Evolutionary conservation across 2,888 invertebrate genomes (phyloP), one percentile per base, ranked within the genome.

Genomic region (Apodemia zela): DNA sequence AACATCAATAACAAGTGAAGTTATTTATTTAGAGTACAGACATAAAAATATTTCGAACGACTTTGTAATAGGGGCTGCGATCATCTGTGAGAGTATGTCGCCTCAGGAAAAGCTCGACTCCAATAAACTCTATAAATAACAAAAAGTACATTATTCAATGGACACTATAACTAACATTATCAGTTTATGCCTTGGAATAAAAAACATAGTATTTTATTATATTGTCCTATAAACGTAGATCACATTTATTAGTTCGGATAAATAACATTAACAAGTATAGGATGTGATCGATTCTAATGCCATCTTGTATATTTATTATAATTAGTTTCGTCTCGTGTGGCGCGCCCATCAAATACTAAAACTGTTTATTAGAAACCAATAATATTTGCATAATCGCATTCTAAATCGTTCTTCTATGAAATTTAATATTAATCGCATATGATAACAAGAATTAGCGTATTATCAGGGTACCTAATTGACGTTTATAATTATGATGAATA

Each of bases 261-360:
- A 90, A 89, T 89, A 84, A 87, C 79, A 81, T 73, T 79, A 85
- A 84, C 84, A 47, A 42, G 45, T 83, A 86, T 84, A 80, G 81
- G 80, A 84, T 84, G 82, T 89, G 89, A 90, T 89, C 89, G 85
- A 88, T 87, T 85, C 84, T 83, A 89, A 87, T 85, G 84, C 81
- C 80, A 77, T 84, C 83, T 85, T 81, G 83, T 89, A 87, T 89
- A 89, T 89, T 89, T 90, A 90, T 90, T 89, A 83, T 89, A 90
- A 90, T 88, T 88, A 89, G 69, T 66, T 65, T 63, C 67, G 67
- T 68, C 75, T 75, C 79, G 84, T 82, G 86, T 79, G 82, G 82
- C 80, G 80, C 79, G 78, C 78, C 79, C 81, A 85, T 87, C 84
- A 82, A 81, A 81, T 79, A 75, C 78, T 82, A 82, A 82, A 87